Base-by-base conservation (phyloP, 2,113 vertebrate genomes). In the Dromas ardeola region DNA sequence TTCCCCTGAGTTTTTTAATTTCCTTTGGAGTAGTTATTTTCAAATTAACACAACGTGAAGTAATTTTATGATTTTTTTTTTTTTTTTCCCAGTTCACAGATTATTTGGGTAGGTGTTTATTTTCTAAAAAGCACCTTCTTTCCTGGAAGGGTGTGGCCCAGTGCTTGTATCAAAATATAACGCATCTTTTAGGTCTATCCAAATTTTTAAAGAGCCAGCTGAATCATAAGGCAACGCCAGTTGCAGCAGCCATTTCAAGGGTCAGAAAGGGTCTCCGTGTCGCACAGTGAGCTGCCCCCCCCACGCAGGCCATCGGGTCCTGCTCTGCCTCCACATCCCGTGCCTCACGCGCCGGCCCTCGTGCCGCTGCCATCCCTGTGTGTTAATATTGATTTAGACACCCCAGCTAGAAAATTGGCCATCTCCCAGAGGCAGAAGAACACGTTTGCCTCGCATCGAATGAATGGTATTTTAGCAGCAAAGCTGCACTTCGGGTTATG, bases 401-500 rank as follows among this genome's bases (percentile, higher is more conserved):
- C 13, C 40, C 53, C 1, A 9, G 43, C 23, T 18, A 10, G 61
- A 40, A 61, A 59, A 18, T 5, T 40, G 43, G 16, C 40, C 55
- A 14, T 11, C 40, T 90, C 74, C 78, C 66, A 79, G 47, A 14
- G 50, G 16, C 40, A 72, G 58, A 26, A 27, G 45, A 47, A 55
- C 2, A 1, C 5, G 16, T 36, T 81, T 79, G 30, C 47, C 34
- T 47, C 1, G 1, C 30, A 7, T 0, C 1, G 6, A n/a, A 34
- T 19, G 12, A 45, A 19, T 1, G 6, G 40, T 26, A 26, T 63
- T 86, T 61, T 20, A 90, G 47, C 66, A 81, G 58, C 40, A 69
- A 71, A 82, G n/a, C 38, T 61, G 29, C 18, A 32, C 61, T 66
- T 52, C 0, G 4, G 36, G 40, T 42, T n/a, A 38, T 12, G 42